phyloP scores from a whole-genome alignment of 2,888 invertebrate genomes.

The Chalcosyrphus nemorum region DNA sequence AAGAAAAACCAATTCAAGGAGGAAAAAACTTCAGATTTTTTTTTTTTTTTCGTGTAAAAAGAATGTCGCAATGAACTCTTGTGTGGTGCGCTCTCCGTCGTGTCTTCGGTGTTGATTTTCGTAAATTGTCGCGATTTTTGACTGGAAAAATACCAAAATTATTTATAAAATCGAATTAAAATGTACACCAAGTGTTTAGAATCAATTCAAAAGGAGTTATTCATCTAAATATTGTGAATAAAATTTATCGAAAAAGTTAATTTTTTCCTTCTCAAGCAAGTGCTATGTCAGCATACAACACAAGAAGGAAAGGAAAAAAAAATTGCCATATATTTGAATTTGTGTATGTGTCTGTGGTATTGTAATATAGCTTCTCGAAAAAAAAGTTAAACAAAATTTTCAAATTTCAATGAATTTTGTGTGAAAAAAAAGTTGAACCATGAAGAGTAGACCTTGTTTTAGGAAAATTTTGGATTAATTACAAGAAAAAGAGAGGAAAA shows the following conservation, averaged over 20 bases:
- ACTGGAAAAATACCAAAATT: constrained; percentile 19
- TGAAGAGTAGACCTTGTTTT: background rate
- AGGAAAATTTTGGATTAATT: background rate
- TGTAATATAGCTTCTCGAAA: background rate
- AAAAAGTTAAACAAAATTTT: background rate
- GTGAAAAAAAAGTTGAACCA: background rate
- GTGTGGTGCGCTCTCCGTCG: constrained; percentile 12
- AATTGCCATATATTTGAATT: constrained; percentile 17
- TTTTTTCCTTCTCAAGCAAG: background rate
- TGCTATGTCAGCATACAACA: background rate
- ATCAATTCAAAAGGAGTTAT: background rate
- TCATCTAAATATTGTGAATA: background rate
- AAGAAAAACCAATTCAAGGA: constrained; percentile 10
- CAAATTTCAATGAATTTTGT: background rate
- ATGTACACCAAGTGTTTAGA: background rate
- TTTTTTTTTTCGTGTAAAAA: too few relatives aligned
- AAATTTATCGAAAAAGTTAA: background rate
- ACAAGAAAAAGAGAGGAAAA: background rate
- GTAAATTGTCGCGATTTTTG: constrained; percentile 20
- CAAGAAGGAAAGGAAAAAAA: background rate
- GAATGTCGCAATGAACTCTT: constrained; percentile 50
- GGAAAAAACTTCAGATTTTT: background rate
- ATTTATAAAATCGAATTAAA: background rate
- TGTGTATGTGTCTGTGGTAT: constrained; percentile 14
- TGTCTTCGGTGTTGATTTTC: constrained; percentile 34